Conservation (phyloP, 2,113 vertebrate genomes). For the Rhinichthys klamathensis region DNA sequence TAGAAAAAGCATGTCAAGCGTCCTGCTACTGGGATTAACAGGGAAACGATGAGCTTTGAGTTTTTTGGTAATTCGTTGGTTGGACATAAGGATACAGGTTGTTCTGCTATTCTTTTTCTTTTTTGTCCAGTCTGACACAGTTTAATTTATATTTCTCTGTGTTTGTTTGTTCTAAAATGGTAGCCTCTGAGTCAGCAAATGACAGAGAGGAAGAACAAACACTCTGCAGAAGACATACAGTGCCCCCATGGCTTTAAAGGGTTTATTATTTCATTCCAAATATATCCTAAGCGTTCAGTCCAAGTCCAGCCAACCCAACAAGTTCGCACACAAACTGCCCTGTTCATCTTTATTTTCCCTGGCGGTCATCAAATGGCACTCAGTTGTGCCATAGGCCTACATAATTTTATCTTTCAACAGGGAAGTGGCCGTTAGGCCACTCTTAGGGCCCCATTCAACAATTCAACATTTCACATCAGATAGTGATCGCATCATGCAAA, state of each 20-base stretch:
- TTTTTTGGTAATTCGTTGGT: background rate
- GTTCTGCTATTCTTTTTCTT: background rate
- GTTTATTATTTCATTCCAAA: slow-evolving; percentile 62
- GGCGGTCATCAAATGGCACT: slow-evolving; percentile 55
- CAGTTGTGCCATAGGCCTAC: slow-evolving; percentile 60
- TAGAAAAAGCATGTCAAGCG: too few species aligned
- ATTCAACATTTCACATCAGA: slow-evolving; percentile 60
- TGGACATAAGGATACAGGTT: background rate
- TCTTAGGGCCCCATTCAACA: slow-evolving; percentile 13
- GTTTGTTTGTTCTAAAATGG: background rate
- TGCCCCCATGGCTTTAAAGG: slow-evolving; percentile 57
- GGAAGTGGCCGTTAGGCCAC: slow-evolving; percentile 57
- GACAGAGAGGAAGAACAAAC: slow-evolving; percentile 41
- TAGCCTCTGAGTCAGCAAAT: background rate
- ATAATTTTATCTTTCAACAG: slow-evolving; percentile 67
- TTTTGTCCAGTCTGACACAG: background rate
- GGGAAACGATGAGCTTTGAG: too few species aligned
- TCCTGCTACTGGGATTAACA: too few species aligned
- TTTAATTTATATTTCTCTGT: background rate
- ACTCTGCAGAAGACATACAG: slow-evolving; percentile 41
- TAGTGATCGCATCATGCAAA: slow-evolving; percentile 72
- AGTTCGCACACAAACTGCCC: slow-evolving; percentile 61
- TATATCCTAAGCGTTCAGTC: slow-evolving; percentile 50
- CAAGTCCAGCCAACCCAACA: slow-evolving; percentile 22
- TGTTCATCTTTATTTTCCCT: slow-evolving; percentile 63